Percentiles rank a stretch among this genome's conserved stretches.
Evolutionary conservation across 64 coral and sea anemone genomes (phyloP).

Genomic region (Montipora cactus): DNA sequence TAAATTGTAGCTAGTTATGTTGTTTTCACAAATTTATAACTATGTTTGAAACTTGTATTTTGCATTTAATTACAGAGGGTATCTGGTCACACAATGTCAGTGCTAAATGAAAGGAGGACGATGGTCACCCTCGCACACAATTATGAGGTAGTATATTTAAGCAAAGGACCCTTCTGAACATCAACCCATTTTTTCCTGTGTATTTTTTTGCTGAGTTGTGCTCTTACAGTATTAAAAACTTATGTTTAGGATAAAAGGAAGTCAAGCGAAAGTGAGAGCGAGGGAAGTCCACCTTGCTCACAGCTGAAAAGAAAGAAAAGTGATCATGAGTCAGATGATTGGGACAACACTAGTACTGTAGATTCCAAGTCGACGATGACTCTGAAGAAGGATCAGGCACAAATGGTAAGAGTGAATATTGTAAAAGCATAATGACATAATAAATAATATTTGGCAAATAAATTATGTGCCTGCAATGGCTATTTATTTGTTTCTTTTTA

Average conservation of each 20-base stretch:
- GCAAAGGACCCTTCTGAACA: too few relatives aligned
- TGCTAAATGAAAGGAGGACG: conserved; percentile 50
- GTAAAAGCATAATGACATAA: not conserved
- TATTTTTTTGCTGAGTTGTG: not conserved
- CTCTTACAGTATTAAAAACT: not conserved
- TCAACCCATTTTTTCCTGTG: too few relatives aligned
- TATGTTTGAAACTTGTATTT: not conserved
- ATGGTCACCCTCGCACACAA: conserved; percentile 55
- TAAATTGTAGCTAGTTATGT: not conserved
- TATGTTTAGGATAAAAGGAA: not conserved
- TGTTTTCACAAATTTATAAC: too few relatives aligned
- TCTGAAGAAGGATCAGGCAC: not conserved
- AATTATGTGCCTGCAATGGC: not conserved
- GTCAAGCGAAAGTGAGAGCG: not conserved
- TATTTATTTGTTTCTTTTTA: too few relatives aligned
- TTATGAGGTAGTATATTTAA: not conserved
- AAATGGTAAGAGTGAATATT: not conserved
- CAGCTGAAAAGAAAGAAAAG: not conserved
- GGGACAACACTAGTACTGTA: not conserved
- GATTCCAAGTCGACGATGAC: not conserved
- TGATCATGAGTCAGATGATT: not conserved
- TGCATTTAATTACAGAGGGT: conserved; percentile 38
- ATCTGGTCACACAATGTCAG: conserved; percentile 59
- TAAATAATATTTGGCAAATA: not conserved
- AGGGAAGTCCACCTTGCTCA: not conserved